Base-by-base conservation (phyloP, 2,113 vertebrate genomes). In the Oncorhynchus kisutch region DNA sequence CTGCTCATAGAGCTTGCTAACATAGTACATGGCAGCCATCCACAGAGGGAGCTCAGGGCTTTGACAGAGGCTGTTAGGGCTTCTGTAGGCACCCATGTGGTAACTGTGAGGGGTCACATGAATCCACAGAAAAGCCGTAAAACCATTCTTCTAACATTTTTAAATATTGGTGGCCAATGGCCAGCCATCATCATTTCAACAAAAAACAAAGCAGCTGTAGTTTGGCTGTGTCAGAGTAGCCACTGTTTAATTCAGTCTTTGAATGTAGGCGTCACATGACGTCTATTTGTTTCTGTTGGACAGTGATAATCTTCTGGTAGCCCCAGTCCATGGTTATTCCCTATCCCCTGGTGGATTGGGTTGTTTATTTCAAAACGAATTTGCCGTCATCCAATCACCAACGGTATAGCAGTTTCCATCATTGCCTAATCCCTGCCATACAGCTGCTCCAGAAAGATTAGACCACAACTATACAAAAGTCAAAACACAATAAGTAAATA, bases 371-470 rank as follows among this genome's bases (percentile, higher is more conserved):
- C 31, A n/a, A 27, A 31, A 69, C 70, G 0, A 24, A 71, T 31
- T 64, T 77, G 59, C 29, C 13, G 18, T 45, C 39, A 67, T 18
- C 22, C 45, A 67, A 71, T 51, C 51, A 57, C 76, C 65, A 62
- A 70, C 74, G 25, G 60, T 45, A 24, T 62, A 60, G 14, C 34
- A 67, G 25, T 62, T 13, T 67, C 11, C 25, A 45, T 4, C 70
- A 7, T 57, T 27, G 34, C 49, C 27, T 72, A 67, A 59, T 65
- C 51, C 16, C 45, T 62, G 54, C 16, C 25, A 69, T 22, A 72
- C 80, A 77, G 75, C 75, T 76, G 74, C 57, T 76, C 54, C 54
- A 27, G 4, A 39, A 45, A 70, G 74, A 76, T 70, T 60, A 62
- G 70, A 29, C 13, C 12, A 54, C 34, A 48, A 29, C 8, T 7